Evolutionary conservation across 2,888 invertebrate genomes (phyloP).

Genomic region (Leptogaster cylindrica): DNA sequence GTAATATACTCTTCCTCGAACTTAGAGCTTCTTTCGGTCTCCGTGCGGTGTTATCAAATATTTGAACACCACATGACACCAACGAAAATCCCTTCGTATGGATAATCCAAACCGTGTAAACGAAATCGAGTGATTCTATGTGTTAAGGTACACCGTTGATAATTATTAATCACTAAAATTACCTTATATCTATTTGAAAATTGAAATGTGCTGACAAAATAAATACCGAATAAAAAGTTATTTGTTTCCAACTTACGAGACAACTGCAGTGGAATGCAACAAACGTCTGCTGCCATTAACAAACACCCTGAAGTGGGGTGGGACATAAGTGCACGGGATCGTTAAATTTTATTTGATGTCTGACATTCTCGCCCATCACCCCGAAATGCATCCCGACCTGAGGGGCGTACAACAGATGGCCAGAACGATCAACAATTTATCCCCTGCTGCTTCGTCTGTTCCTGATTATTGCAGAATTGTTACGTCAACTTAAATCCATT

Average conservation of each 20-base stretch:
- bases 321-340: background rate
- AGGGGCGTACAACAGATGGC: slow-evolving; percentile 16
- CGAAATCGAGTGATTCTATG: background rate
- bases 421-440: slow-evolving; percentile 3
- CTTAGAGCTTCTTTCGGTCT: background rate
- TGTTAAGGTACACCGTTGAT: too few species aligned
- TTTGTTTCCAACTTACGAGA: too few species aligned
- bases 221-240: too few species aligned
- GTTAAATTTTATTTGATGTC: slow-evolving; percentile 30
- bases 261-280: background rate
- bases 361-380: background rate
- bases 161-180: too few species aligned
- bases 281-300: background rate
- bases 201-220: too few species aligned
- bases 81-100: too few species aligned
- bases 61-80: too few species aligned
- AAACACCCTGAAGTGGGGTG: background rate
- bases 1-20: background rate
- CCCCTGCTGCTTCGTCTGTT: background rate
- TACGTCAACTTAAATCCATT: slow-evolving; percentile 17
- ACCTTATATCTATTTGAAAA: too few species aligned
- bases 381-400: slow-evolving; percentile 15
- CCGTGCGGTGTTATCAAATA: too few species aligned
- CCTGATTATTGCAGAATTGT: slow-evolving; percentile 31
- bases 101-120: too few species aligned